Percentiles rank a stretch among this genome's conserved stretches.
These are phyloP conservation scores for Urocynchramus pylzowi DNA, from an alignment of 2,113 vertebrate genomes.

Conservation along the genomic window DNA sequence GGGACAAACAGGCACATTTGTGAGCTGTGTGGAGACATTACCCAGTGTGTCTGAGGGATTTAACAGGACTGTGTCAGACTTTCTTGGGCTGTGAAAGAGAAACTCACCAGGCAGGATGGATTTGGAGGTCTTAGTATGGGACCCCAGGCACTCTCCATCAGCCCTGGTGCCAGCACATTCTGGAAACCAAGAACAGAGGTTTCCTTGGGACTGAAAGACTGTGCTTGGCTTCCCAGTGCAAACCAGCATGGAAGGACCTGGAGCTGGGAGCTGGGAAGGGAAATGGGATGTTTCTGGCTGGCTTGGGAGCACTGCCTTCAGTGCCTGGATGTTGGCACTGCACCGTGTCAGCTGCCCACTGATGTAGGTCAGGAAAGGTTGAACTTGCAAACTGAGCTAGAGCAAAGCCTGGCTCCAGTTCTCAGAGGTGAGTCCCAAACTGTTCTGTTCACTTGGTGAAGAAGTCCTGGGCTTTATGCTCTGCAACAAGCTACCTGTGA, in stretches of 20 bases:
- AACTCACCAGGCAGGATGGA: background rate
- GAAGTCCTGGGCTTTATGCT: background rate
- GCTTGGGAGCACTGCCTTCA: background rate
- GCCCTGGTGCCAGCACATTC: background rate
- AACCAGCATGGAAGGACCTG: background rate
- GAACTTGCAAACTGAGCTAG: background rate
- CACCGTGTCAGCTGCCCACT: rapidly evolving
- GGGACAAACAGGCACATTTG: background rate
- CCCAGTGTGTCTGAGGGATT: background rate
- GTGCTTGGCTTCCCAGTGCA: background rate
- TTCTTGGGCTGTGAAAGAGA: background rate
- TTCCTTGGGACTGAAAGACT: background rate
- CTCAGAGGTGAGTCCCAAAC: background rate
- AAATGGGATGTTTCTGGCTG: background rate
- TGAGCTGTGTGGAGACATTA: background rate
- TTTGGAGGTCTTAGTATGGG: background rate
- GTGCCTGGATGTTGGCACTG: background rate
- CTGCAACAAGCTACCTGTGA: background rate
- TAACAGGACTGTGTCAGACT: background rate
- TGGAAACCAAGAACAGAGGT: background rate
- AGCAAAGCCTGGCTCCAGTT: background rate
- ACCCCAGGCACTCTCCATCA: background rate
- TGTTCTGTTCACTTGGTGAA: background rate
- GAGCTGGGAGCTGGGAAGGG: background rate
- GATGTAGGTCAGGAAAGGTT: background rate